A percentile compares a stretch with the other conserved stretches of the same genome.
Evolutionary conservation across 2,797 vertebrate genomes (phyloP).

Genomic region (Gobio occitaniae): DNA sequence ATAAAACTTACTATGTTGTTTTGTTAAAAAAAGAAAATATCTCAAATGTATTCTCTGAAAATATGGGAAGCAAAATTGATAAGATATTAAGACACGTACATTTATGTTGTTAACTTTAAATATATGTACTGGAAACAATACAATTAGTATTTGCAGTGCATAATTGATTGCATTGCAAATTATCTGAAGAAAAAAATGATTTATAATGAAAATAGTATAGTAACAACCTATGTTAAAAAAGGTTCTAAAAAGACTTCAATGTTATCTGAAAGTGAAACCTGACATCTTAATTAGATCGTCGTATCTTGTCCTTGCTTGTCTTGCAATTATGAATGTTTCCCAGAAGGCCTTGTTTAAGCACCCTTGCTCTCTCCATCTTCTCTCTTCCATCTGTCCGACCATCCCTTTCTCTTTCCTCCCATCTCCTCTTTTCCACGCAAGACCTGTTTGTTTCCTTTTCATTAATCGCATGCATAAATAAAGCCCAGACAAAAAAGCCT

Average conservation of each 20-base stretch:
- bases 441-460: slow-evolving; percentile 58
- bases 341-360: slow-evolving; percentile 33
- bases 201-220: neutral
- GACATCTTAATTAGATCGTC: slow-evolving; percentile 45
- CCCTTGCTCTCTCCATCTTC: slow-evolving; percentile 27
- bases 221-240: neutral
- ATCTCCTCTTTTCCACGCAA: slow-evolving; percentile 48
- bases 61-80: neutral
- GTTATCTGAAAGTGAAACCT: slow-evolving; percentile 45
- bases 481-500: slow-evolving; percentile 43
- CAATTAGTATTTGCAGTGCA: neutral
- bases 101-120: neutral
- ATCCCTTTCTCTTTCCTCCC: slow-evolving; percentile 19
- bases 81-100: neutral
- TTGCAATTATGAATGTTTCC: slow-evolving; percentile 52
- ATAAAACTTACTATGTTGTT: neutral
- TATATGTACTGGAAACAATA: neutral
- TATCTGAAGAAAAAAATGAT: neutral
- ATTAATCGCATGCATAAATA: slow-evolving; percentile 55
- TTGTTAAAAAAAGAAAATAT: neutral
- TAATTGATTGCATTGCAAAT: neutral
- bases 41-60: neutral
- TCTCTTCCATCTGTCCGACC: slow-evolving; percentile 8
- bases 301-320: slow-evolving; percentile 64
- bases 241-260: neutral